Conservation (phyloP, 2,113 vertebrate genomes). For the Uropsilus gracilis region DNA sequence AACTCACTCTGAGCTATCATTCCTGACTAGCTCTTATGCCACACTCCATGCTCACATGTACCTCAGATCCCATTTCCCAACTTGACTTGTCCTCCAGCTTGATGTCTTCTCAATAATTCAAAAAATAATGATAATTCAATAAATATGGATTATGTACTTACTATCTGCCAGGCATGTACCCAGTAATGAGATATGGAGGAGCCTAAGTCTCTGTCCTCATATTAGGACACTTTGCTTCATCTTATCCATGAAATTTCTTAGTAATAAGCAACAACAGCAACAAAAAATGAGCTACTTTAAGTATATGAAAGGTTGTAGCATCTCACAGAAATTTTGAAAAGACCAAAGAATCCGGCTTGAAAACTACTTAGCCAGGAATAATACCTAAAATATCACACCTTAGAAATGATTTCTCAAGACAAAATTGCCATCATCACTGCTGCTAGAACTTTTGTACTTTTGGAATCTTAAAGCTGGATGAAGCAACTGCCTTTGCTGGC, state of each 20-base stretch:
- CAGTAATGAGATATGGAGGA: background rate
- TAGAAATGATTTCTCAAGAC: background rate
- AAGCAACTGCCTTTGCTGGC: background rate
- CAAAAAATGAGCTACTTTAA: background rate
- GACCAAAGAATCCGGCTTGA: background rate
- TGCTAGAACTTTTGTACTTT: background rate
- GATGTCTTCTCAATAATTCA: background rate
- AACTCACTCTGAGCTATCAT: background rate
- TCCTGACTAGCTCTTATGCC: background rate
- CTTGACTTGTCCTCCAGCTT: background rate
- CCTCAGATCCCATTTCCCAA: background rate
- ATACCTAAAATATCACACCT: background rate
- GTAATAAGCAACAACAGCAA: background rate
- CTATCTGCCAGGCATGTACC: fast-evolving
- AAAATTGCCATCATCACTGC: background rate
- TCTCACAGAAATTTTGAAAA: background rate
- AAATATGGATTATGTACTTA: background rate
- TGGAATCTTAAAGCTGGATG: background rate
- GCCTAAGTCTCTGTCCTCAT: background rate
- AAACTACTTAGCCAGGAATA: background rate
- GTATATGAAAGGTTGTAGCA: background rate
- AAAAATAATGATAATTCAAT: background rate
- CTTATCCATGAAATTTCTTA: background rate
- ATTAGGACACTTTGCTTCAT: background rate
- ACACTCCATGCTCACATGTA: background rate